Base-by-base conservation (phyloP, 2,888 invertebrate species). In the Alsophila aescularia region DNA sequence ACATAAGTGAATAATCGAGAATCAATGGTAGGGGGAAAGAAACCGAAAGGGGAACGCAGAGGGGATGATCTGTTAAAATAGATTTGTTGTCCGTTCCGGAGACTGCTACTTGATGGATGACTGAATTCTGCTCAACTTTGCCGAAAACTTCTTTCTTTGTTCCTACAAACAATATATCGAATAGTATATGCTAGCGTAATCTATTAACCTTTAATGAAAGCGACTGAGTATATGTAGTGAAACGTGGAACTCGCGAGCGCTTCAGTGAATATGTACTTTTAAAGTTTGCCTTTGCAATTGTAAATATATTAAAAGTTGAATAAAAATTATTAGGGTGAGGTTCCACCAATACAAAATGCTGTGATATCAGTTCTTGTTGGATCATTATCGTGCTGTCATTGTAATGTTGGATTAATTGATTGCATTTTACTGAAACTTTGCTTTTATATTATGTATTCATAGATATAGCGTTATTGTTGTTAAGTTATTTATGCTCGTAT, bases 291-390 rank as follows among this genome's bases (percentile, higher is more conserved):
- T 74, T 72, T 66, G 70, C 68, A 67, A 65, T 60, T 79, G 79
- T 81, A 77, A 69, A 75, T 79, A 75, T 79, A 77, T 64, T 62
- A 69, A 62, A 67, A 50, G 58, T 62, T 62, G 64, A 73, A 74
- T 77, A 74, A 81, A 75, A 76, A 75, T 73, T 73, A 72, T 72
- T 70, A 76, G 67, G 81, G 79, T 81, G 79, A 72, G 72, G 69
- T 73, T 70, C 66, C 81, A 83, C 78, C 77, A 77, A 80, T 84
- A 83, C 78, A 83, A 87, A 89, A 85, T 85, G 88, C 90, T 90
- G 90, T 90, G 90, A 90, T 90, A 90, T 88, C 85, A 85, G 87
- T 88, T 87, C 79, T 82, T 73, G 78, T 83, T 84, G 81, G 80
- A 76, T 76, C 73, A 73, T 64, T 64, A 58, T 67, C 68, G 67